Evolutionary conservation across 2,888 invertebrate genomes (phyloP), one percentile per base, ranked within the genome.

Genomic region (Phlogophora meticulosa): DNA sequence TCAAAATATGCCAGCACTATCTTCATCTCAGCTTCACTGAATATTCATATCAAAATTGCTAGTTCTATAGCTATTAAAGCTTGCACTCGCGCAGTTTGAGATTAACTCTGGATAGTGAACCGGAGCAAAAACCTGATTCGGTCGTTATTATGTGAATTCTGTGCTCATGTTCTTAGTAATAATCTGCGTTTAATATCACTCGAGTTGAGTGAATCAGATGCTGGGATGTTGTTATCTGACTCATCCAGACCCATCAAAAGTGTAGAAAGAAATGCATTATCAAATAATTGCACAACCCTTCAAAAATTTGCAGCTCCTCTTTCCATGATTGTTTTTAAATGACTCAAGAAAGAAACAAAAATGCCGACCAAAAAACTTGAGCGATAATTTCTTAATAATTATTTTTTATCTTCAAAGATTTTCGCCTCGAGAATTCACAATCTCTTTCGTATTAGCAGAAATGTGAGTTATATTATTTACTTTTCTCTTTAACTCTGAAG

Each of bases 31-130:
- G 59, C 55, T 80, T 69, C 76, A 62, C 80, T 76, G 76, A 80
- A 76, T 76, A 76, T 76, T 76, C 80, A 80, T 76, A 63, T 80
- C 59, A 80, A 68, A 80, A 76, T 76, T 56, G 68, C 76, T 69
- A 76, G 80, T 80, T 76, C 61, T 68, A 75, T 76, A 45, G 70
- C 80, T 76, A 74, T 75, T 79, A 69, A 80, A 80, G 76, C 76
- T 80, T 76, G 76, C 76, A 62, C 52, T 80, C 40, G 62, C 24
- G 59, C 56, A 76, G 58, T 76, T 80, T 52, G 61, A 79, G 76
- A 76, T 76, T 80, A 76, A 61, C 59, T 76, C 42, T 43, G 59
- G 76, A 76, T 80, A 69, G 80, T 49, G 45, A 79, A 79, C 68
- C 36, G 68, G 57, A 79, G 69, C 70, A 80, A 79, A 75, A 76